Percentiles rank a stretch among this genome's conserved stretches.
Evolutionary conservation across 2,888 invertebrate species (phyloP).

Genomic region (Teleiodes luculella): DNA sequence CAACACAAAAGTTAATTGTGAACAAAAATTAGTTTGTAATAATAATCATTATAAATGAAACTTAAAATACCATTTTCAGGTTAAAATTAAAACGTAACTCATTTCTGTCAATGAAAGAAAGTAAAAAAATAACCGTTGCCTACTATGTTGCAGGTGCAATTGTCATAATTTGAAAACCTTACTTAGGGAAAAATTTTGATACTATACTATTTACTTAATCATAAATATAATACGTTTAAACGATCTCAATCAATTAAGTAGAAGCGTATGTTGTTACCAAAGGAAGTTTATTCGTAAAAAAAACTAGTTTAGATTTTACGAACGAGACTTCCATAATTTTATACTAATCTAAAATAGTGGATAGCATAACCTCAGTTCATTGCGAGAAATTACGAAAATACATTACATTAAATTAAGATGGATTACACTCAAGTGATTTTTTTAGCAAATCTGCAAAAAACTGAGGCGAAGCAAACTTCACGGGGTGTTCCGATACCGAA

Average conservation of each 20-base stretch:
- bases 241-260: conserved; percentile 71
- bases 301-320: conserved; percentile 30
- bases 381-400: conserved; percentile 35
- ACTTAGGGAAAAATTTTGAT: conserved; percentile 58
- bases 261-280: conserved; percentile 72
- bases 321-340: conserved; percentile 42
- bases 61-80: conserved; percentile 55
- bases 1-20: conserved; percentile 49
- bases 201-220: conserved; percentile 67
- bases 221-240: conserved; percentile 76
- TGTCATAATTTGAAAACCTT: conserved; percentile 73
- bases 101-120: conserved; percentile 44
- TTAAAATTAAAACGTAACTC: conserved; percentile 51
- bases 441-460: conserved; percentile 42
- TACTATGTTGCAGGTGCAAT: conserved; percentile 53
- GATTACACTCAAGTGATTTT: conserved; percentile 20
- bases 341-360: conserved; percentile 41
- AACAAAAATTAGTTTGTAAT: conserved; percentile 37
- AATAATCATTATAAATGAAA: conserved; percentile 50
- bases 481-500: conserved; percentile 20
- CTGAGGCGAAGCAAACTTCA: conserved; percentile 49
- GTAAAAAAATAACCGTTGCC: conserved; percentile 37
- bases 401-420: conserved; percentile 18
- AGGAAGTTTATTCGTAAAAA: conserved; percentile 44
- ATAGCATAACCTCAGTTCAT: conserved; percentile 53